These are phyloP conservation scores for Tachystola acroxantha DNA, from an alignment of 2,888 invertebrate genomes.

Conservation along the genomic window DNA sequence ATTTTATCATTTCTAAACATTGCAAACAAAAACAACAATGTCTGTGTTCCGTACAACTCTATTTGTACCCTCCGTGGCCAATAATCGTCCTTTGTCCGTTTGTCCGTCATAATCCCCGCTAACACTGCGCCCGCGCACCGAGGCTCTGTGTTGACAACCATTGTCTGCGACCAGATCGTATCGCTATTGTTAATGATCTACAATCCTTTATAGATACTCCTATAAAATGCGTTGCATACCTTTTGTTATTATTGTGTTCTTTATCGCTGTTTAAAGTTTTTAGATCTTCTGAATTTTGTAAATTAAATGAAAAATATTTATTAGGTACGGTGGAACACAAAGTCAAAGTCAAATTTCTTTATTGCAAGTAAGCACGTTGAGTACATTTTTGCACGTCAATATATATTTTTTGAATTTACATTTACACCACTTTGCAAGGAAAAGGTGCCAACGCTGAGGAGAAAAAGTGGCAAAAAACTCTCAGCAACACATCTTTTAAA, in stretches of 20 bases:
- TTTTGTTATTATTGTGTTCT: background rate
- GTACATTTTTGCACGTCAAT: too few species aligned
- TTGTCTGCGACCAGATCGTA: conserved; percentile 39
- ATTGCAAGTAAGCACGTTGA: too few species aligned
- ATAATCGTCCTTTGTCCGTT: conserved; percentile 44
- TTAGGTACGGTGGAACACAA: too few species aligned
- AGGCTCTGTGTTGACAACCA: conserved; percentile 53
- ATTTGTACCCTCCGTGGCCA: conserved; percentile 32
- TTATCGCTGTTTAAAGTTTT: background rate
- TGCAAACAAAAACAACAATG: background rate
- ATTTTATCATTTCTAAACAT: background rate
- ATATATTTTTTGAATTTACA: too few species aligned
- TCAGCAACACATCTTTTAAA: too few species aligned
- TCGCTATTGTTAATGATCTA: conserved; percentile 26
- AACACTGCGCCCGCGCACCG: conserved; percentile 15
- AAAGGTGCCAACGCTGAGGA: too few species aligned
- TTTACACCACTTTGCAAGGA: too few species aligned
- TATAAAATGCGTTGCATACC: background rate
- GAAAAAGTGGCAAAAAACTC: too few species aligned
- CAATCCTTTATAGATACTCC: conserved; percentile 20
- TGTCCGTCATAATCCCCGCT: conserved; percentile 35
- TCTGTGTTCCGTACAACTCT: conserved; percentile 9
- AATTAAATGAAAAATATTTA: too few species aligned
- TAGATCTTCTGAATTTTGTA: too few species aligned
- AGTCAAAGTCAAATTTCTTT: too few species aligned